These are phyloP conservation scores for Polypedilum pembai DNA, from an alignment of 1,140 invertebrate genomes.

Conservation along the genomic window DNA sequence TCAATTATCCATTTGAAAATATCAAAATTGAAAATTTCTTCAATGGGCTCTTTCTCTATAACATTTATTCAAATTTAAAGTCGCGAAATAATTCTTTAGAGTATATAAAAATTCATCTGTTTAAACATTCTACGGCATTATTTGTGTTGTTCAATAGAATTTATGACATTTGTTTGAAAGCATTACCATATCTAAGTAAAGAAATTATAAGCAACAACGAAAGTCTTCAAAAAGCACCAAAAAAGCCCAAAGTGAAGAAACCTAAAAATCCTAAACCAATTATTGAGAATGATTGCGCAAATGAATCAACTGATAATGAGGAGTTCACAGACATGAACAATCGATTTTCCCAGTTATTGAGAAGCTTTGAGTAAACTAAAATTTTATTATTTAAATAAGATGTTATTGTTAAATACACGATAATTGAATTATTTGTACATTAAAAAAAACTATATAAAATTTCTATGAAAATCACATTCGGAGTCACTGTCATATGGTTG, in stretches of 20 bases:
- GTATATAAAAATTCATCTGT: conserved; percentile 48
- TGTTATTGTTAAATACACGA: background rate
- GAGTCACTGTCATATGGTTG: background rate
- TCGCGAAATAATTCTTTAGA: conserved; percentile 46
- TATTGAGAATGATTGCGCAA: conserved; percentile 33
- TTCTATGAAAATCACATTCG: background rate
- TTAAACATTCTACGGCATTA: conserved; percentile 46
- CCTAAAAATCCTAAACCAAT: background rate
- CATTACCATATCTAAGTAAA: conserved; percentile 24
- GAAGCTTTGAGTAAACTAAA: background rate
- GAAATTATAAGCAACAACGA: conserved; percentile 26
- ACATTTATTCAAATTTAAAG: conserved; percentile 54
- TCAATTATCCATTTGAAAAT: conserved; percentile 50
- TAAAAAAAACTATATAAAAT: background rate
- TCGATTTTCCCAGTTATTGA: conserved; percentile 38
- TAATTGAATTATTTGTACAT: too few species aligned
- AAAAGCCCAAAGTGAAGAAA: conserved; percentile 31
- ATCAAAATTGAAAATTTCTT: conserved; percentile 51
- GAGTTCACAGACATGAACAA: conserved; percentile 42
- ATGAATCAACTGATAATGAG: conserved; percentile 34
- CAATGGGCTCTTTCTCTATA: conserved; percentile 67
- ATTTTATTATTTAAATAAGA: conserved; percentile 21
- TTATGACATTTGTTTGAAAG: conserved; percentile 35
- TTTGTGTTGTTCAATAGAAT: conserved; percentile 42
- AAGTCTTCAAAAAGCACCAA: background rate